A percentile compares a stretch with the other conserved stretches of the same genome.
phyloP scores from a whole-genome alignment of 2,888 invertebrate genomes.

The Lathronympha strigana region DNA sequence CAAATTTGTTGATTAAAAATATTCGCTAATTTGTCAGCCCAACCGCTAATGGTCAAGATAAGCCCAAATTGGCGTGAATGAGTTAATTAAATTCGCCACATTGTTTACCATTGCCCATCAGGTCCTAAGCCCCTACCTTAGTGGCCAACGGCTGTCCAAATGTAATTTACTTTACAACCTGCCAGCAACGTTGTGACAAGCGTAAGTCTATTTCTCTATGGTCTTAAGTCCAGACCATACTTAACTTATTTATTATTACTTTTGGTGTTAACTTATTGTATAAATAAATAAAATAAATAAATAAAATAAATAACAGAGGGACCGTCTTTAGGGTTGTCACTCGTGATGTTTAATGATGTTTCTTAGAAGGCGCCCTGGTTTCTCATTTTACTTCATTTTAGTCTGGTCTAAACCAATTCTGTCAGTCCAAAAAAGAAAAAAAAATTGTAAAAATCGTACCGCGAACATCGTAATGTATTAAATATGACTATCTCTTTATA shows the following conservation, averaged over 20 bases:
- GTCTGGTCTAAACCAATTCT: no score
- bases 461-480: no score
- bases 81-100: constrained; percentile 20
- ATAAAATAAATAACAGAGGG: constrained; percentile 37
- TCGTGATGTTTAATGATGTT: constrained; percentile 3
- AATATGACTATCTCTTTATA: no score
- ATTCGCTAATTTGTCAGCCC: not conserved
- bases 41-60: constrained; percentile 7
- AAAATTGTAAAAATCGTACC: no score
- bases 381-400: not conserved
- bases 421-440: no score
- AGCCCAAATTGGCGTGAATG: not conserved
- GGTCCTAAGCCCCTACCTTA: constrained; percentile 14
- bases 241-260: no score
- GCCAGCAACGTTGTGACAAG: constrained; percentile 38
- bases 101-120: constrained; percentile 9
- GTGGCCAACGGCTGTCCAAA: constrained; percentile 28
- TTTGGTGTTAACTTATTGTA: no score
- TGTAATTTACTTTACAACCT: constrained; percentile 39
- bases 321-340: constrained; percentile 17
- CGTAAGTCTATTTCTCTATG: constrained; percentile 40
- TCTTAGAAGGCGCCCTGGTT: not conserved
- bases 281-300: no score
- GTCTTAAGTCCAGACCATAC: constrained; percentile 39
- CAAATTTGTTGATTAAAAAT: not conserved